Percentiles rank a stretch among this genome's conserved stretches.
phyloP scores from a whole-genome alignment of 2,113 vertebrate species.

The Nerophis lumbriciformis region DNA sequence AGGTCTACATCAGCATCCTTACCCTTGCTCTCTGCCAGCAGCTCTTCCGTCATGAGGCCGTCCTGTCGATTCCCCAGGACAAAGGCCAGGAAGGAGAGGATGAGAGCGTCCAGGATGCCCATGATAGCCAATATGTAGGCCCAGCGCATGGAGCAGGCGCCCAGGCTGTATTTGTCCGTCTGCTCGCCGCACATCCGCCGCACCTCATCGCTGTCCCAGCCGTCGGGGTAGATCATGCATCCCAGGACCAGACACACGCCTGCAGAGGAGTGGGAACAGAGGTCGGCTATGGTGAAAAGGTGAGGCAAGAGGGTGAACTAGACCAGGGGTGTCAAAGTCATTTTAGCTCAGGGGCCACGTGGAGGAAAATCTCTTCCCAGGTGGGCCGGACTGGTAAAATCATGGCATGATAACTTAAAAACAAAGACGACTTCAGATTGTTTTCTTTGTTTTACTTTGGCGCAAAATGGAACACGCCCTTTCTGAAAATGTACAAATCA shows the following conservation, averaged over 20 bases:
- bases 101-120: conserved; percentile 93
- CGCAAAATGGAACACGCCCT: too few relatives aligned
- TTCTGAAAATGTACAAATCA: too few relatives aligned
- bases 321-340: too few relatives aligned
- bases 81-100: conserved; percentile 94
- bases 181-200: conserved; percentile 91
- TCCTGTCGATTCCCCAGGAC: conserved; percentile 96
- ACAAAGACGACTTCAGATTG: too few relatives aligned
- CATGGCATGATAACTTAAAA: too few relatives aligned
- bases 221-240: conserved; percentile 95
- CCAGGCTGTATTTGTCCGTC: conserved; percentile 93
- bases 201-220: conserved; percentile 93
- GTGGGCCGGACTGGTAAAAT: too few relatives aligned
- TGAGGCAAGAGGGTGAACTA: too few relatives aligned
- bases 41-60: conserved; percentile 91
- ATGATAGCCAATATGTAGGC: conserved; percentile 95
- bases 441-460: too few relatives aligned
- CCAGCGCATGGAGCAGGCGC: conserved; percentile 93
- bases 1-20: conserved; percentile 42
- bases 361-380: too few relatives aligned
- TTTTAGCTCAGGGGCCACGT: too few relatives aligned
- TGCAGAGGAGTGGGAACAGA: conserved; percentile 30
- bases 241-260: conserved; percentile 91
- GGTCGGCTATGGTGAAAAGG: not conserved
- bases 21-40: conserved; percentile 97